Conservation (phyloP, 2,113 vertebrate species). For the Clarias macrocephalus region DNA sequence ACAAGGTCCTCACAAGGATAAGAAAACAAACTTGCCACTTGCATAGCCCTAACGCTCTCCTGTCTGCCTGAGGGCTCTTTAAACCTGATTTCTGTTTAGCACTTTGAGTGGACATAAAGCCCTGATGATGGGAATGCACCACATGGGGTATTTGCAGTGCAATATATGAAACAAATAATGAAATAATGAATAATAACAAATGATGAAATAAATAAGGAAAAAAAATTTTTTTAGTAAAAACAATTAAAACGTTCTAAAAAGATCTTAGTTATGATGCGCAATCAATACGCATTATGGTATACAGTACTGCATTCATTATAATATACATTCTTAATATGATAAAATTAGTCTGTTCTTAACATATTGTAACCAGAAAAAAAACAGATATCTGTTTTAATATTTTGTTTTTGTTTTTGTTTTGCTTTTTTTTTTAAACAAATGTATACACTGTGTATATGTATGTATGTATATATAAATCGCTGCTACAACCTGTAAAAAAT, state of each 20-base stretch:
- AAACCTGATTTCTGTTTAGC: not conserved
- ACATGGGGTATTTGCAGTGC: too few relatives aligned
- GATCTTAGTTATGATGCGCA: not conserved
- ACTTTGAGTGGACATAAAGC: not conserved
- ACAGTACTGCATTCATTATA: not conserved
- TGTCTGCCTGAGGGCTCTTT: conserved; percentile 24
- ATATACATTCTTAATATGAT: not conserved
- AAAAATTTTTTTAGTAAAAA: not conserved
- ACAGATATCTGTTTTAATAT: not conserved
- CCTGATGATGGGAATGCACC: not conserved
- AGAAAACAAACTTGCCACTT: not conserved
- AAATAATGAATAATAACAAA: too few relatives aligned
- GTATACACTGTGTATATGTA: too few relatives aligned
- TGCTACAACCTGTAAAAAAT: not conserved
- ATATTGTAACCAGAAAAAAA: not conserved
- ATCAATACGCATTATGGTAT: not conserved
- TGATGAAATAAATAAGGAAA: not conserved
- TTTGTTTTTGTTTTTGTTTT: not conserved
- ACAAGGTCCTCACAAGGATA: not conserved
- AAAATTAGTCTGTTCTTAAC: not conserved
- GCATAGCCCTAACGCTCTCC: conserved; percentile 34
- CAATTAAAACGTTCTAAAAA: not conserved
- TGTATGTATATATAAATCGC: not conserved
- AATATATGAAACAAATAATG: too few relatives aligned
- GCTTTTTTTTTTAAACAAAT: not conserved